A percentile compares a stretch with the other conserved stretches of the same genome.
These are phyloP conservation scores for Pygoscelis antarcticus DNA, from an alignment of 2,113 vertebrate species.

Conservation along the genomic window DNA sequence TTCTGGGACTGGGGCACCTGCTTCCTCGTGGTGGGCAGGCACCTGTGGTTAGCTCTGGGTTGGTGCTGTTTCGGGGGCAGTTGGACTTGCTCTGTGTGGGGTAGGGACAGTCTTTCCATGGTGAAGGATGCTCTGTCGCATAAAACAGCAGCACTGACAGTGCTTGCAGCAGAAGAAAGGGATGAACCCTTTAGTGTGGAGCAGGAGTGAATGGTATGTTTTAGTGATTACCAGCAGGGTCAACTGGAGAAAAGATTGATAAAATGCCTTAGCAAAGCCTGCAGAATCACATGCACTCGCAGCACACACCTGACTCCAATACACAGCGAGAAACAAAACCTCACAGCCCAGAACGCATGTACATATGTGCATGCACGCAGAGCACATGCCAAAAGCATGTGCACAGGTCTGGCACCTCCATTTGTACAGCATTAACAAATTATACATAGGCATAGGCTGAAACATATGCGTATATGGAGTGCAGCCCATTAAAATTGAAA, in stretches of 20 bases:
- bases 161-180: not conserved
- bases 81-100: not conserved
- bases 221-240: not conserved
- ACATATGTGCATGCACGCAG: rapidly evolving
- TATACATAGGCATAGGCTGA: not conserved
- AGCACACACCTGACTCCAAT: rapidly evolving
- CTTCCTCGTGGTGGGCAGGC: not conserved
- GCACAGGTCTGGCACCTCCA: rapidly evolving
- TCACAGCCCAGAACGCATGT: rapidly evolving
- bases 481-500: not conserved
- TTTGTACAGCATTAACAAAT: not conserved
- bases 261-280: not conserved
- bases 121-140: too few relatives aligned
- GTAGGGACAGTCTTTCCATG: not conserved
- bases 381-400: not conserved
- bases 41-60: not conserved
- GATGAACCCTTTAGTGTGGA: not conserved
- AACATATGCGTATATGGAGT: not conserved
- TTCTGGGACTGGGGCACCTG: not conserved
- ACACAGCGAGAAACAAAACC: rapidly evolving
- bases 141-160: not conserved
- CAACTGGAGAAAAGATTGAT: not conserved
- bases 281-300: rapidly evolving
- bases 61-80: not conserved
- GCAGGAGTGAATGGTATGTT: not conserved